These are phyloP conservation scores for Steromphala cineraria DNA, from an alignment of 2,888 invertebrate genomes.

Conservation along the genomic window DNA sequence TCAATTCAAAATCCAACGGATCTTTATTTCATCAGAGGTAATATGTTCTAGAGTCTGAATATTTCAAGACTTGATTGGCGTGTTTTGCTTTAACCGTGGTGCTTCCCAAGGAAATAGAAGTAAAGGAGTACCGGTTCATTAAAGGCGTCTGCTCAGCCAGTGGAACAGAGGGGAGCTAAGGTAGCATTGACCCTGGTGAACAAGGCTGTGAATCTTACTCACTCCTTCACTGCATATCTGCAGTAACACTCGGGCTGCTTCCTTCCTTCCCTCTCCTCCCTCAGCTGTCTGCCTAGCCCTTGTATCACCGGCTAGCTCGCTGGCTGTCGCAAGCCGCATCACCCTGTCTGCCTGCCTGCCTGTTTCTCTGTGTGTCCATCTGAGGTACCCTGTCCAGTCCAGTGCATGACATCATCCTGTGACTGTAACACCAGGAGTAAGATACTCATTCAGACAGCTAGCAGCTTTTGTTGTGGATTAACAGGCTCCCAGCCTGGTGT, in stretches of 20 bases:
- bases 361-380: not conserved
- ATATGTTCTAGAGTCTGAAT: not conserved
- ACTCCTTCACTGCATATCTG: not conserved
- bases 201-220: not conserved
- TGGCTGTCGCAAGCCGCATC: too few species aligned
- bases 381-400: not conserved
- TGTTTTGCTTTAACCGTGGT: not conserved
- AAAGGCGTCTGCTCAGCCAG: not conserved
- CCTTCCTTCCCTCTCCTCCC: not conserved
- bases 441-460: too few species aligned
- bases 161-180: not conserved
- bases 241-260: slow-evolving; percentile 5
- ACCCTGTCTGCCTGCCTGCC: too few species aligned
- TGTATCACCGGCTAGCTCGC: not conserved
- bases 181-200: not conserved
- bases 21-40: not conserved
- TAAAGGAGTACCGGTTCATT: not conserved
- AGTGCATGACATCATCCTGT: not conserved
- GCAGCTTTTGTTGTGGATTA: not conserved
- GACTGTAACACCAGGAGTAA: too few species aligned
- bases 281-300: slow-evolving; percentile 8
- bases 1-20: not conserved
- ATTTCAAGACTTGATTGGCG: not conserved
- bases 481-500: not conserved
- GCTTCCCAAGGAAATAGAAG: not conserved